Evolutionary conservation across 2,888 invertebrate species (phyloP).

Genomic region (Hydraecia micacea): DNA sequence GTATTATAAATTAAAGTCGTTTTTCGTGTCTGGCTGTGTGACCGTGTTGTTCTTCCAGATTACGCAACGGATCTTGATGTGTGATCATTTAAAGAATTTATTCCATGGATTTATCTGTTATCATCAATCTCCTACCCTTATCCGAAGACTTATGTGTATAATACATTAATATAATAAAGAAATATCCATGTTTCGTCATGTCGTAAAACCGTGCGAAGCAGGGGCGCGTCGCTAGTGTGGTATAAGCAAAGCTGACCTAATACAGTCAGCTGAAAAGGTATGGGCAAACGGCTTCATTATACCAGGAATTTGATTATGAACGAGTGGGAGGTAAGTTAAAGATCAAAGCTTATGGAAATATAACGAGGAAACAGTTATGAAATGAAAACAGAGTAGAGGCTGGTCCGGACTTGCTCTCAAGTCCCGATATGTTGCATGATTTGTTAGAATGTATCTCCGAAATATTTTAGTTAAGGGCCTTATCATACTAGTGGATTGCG

Average conservation of each 20-base stretch:
- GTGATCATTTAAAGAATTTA: neutral
- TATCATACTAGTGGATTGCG: no score
- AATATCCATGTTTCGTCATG: neutral
- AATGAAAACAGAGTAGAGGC: conserved; percentile 35
- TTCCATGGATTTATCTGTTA: neutral
- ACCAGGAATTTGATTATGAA: conserved; percentile 41
- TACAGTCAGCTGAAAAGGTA: conserved; percentile 12
- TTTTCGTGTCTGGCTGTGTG: neutral
- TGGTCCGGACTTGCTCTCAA: neutral
- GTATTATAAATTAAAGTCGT: neutral
- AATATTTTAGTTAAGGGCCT: no score
- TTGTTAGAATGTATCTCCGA: no score
- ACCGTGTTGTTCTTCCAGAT: neutral
- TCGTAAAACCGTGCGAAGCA: neutral
- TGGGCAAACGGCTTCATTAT: conserved; percentile 42
- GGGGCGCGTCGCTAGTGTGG: neutral
- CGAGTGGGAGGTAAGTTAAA: conserved; percentile 57
- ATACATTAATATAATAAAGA: neutral
- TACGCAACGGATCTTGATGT: neutral
- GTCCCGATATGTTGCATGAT: conserved; percentile 9
- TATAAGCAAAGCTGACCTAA: neutral
- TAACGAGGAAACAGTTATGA: conserved; percentile 50
- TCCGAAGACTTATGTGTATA: neutral
- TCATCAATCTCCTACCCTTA: neutral
- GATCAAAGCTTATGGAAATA: conserved; percentile 60